phyloP scores from a whole-genome alignment of 2,113 vertebrate genomes.

The Oryzias curvinotus region DNA sequence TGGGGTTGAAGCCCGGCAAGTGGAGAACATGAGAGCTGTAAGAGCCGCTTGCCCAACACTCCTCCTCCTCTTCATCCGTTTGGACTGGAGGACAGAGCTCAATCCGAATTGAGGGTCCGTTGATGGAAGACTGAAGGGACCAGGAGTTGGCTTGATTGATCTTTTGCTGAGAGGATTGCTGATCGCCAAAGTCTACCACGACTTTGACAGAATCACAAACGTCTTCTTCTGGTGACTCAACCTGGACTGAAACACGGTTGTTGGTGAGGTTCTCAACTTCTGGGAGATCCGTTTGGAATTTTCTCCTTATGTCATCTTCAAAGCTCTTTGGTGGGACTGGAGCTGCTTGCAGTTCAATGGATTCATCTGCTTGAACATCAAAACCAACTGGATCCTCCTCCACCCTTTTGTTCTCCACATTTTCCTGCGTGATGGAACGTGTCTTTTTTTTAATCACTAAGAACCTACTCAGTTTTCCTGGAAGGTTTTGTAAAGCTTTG shows the following conservation, averaged over 20 bases:
- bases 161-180: background rate
- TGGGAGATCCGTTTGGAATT: too few relatives aligned
- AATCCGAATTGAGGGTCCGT: conserved; percentile 8
- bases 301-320: too few relatives aligned
- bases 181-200: background rate
- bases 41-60: background rate
- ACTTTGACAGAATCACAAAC: background rate
- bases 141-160: background rate
- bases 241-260: background rate
- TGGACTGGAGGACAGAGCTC: conserved; percentile 15
- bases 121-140: background rate
- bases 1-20: background rate
- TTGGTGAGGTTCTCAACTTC: too few relatives aligned
- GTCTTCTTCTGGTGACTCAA: background rate
- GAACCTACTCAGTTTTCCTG: conserved; percentile 4
- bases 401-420: background rate
- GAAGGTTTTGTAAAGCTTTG: background rate
- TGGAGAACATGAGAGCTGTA: conserved; percentile 6
- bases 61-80: conserved; percentile 5
- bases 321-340: too few relatives aligned
- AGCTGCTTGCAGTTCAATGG: too few relatives aligned
- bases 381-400: background rate
- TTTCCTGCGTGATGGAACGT: background rate
- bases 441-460: background rate
- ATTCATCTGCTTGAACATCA: too few relatives aligned